phyloP scores from a whole-genome alignment of 2,888 invertebrate genomes.

The Cryptophagus acutangulus region DNA sequence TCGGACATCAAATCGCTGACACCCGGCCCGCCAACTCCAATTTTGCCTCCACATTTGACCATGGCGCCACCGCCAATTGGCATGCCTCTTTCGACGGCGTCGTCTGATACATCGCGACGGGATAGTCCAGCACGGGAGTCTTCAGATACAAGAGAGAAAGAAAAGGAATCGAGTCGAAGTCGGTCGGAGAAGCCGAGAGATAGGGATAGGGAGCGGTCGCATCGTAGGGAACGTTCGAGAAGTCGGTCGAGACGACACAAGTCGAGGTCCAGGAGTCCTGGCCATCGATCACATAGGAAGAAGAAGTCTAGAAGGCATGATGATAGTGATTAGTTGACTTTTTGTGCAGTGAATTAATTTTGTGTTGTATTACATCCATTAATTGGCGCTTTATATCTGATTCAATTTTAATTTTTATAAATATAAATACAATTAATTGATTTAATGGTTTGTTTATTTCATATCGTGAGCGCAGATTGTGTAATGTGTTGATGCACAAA shows the following conservation, averaged over 20 bases:
- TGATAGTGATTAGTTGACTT: conserved; percentile 59
- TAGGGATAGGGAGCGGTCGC: conserved; percentile 55
- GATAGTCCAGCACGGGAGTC: conserved; percentile 33
- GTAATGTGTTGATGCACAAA: too few relatives aligned
- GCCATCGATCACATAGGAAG: conserved; percentile 55
- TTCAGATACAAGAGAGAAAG: conserved; percentile 47
- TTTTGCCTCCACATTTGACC: conserved; percentile 36
- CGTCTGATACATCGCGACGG: conserved; percentile 17
- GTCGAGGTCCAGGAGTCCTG: conserved; percentile 66
- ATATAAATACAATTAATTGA: too few relatives aligned
- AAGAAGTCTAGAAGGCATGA: conserved; percentile 69
- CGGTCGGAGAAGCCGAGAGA: conserved; percentile 42
- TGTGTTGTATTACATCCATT: conserved; percentile 11
- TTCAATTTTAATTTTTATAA: too few relatives aligned
- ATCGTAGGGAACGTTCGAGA: conserved; percentile 63
- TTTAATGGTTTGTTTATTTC: too few relatives aligned
- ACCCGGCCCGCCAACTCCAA: conserved; percentile 54
- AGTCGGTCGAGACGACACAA: conserved; percentile 65
- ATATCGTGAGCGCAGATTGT: too few relatives aligned
- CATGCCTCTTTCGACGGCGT: conserved; percentile 7
- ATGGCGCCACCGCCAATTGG: conserved; percentile 39
- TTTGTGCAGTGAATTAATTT: conserved; percentile 10
- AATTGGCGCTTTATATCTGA: too few relatives aligned
- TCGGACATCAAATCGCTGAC: conserved; percentile 66
- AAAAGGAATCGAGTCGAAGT: conserved; percentile 46